Evolutionary conservation across 2,113 vertebrate genomes (phyloP).

Genomic region (Halcyon senegalensis): DNA sequence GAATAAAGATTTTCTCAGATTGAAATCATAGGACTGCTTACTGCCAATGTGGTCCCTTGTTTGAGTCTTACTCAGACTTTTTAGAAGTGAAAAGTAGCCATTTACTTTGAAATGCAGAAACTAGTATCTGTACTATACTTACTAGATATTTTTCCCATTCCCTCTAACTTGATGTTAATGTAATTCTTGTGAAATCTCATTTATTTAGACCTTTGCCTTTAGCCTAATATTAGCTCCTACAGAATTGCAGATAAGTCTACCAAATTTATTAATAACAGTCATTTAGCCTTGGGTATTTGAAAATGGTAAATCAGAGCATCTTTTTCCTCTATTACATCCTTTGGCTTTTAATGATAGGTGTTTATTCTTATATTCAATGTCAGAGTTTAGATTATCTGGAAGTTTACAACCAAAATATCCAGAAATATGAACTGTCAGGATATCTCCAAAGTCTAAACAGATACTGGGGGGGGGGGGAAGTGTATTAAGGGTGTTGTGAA

Average conservation of each 20-base stretch:
- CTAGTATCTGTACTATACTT: background rate
- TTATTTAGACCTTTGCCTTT: background rate
- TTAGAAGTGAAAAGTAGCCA: background rate
- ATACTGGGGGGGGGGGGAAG: rapidly evolving
- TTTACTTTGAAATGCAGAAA: background rate
- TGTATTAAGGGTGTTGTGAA: no score
- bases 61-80: background rate
- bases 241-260: background rate
- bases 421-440: background rate
- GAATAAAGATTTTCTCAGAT: background rate
- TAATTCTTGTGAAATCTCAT: background rate
- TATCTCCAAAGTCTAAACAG: background rate
- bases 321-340: background rate
- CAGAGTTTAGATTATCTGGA: background rate
- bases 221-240: background rate
- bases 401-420: background rate
- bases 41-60: background rate
- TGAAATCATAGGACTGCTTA: background rate
- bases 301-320: background rate
- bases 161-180: background rate
- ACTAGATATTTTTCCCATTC: background rate
- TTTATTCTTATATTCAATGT: background rate
- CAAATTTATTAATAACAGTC: background rate
- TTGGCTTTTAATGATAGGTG: background rate
- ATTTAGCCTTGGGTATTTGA: background rate